Conservation (phyloP, 1,140 invertebrate genomes). For the Apis dorsata region DNA sequence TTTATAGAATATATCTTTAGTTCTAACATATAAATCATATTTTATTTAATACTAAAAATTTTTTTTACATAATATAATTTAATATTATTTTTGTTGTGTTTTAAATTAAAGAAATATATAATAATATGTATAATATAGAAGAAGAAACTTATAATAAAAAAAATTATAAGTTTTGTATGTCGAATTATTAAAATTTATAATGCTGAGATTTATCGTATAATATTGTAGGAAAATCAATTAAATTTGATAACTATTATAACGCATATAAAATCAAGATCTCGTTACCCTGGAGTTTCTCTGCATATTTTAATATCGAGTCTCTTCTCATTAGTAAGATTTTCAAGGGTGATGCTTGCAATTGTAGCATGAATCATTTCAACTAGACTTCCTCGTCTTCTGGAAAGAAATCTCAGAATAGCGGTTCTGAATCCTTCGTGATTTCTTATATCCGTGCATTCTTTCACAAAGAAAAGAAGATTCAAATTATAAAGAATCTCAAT, state of each 20-base stretch:
- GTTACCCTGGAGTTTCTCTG: constrained; percentile 4
- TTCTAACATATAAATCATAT: no score
- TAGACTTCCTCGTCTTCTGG: neutral
- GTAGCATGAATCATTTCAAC: neutral
- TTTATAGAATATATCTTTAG: no score
- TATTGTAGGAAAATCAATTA: neutral
- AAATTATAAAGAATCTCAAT: neutral
- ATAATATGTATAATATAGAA: no score
- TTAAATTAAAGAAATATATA: no score
- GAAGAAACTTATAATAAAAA: no score
- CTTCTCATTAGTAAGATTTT: constrained; percentile 29
- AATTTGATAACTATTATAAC: neutral
- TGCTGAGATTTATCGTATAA: neutral
- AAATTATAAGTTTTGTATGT: neutral
- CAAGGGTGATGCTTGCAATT: constrained; percentile 14
- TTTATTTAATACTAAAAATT: neutral
- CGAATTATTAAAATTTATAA: neutral
- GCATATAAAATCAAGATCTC: neutral
- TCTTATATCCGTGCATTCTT: neutral
- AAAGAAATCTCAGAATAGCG: neutral
- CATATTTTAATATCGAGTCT: constrained; percentile 15
- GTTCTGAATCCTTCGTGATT: neutral
- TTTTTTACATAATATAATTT: neutral
- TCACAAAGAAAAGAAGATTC: neutral
- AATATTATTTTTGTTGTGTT: no score